A percentile compares a stretch with the other conserved stretches of the same genome.
These are phyloP conservation scores for Actenoides hombroni DNA, from an alignment of 2,113 vertebrate genomes.

Conservation along the genomic window DNA sequence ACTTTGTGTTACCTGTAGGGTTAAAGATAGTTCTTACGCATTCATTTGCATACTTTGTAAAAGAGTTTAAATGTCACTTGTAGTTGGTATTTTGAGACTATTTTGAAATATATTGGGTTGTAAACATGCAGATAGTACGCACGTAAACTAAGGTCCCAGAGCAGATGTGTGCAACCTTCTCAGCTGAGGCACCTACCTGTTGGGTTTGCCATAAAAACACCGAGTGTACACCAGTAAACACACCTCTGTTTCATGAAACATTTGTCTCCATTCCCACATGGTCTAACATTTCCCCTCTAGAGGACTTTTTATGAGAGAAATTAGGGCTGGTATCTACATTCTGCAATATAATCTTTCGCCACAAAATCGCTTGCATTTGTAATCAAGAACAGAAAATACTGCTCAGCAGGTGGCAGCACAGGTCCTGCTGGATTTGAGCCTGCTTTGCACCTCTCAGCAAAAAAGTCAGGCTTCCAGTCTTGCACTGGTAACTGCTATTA, in stretches of 20 bases:
- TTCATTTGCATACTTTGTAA: neutral
- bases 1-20: neutral
- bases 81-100: neutral
- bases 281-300: neutral
- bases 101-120: neutral
- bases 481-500: neutral
- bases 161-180: neutral
- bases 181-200: neutral
- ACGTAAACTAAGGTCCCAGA: neutral
- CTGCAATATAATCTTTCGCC: neutral
- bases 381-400: neutral
- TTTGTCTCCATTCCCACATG: neutral
- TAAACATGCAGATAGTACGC: neutral
- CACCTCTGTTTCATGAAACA: rapidly evolving
- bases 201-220: neutral
- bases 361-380: neutral
- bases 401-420: conserved; percentile 44
- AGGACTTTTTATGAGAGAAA: neutral
- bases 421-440: neutral
- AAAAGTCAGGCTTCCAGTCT: neutral
- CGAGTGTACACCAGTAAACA: neutral
- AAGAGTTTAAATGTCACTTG: neutral
- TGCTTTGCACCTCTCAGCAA: neutral
- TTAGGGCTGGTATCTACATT: neutral
- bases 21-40: neutral